phyloP scores from a whole-genome alignment of 2,113 vertebrate species.

The Condylura cristata region DNA sequence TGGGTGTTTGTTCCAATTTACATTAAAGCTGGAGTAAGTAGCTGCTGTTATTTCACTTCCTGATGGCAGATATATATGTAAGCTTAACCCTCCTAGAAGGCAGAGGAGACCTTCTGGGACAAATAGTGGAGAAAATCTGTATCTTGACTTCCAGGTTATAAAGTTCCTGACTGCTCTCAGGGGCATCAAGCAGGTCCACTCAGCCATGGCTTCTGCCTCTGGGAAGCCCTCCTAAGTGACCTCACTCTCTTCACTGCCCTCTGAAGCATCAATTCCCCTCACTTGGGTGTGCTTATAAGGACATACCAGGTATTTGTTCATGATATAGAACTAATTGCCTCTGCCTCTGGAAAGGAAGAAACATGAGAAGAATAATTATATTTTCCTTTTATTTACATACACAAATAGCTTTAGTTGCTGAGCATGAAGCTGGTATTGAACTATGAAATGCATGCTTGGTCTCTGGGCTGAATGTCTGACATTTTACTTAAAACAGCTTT shows the following conservation, averaged over 20 bases:
- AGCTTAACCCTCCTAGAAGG: background rate
- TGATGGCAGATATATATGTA: background rate
- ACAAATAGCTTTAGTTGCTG: background rate
- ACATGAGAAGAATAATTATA: background rate
- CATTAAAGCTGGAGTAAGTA: slow-evolving; percentile 95
- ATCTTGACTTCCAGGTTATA: background rate
- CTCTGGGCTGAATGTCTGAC: background rate
- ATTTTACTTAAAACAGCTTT: background rate
- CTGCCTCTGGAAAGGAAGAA: background rate
- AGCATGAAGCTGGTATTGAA: background rate
- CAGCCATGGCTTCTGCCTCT: background rate
- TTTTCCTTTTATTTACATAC: background rate
- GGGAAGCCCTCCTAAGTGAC: background rate
- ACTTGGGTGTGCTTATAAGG: background rate
- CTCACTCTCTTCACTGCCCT: background rate
- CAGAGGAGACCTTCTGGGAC: background rate
- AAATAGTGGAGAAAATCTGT: background rate
- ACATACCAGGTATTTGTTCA: background rate
- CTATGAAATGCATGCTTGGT: background rate
- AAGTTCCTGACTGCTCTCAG: background rate
- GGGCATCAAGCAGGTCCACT: background rate
- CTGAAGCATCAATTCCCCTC: background rate
- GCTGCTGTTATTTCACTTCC: background rate
- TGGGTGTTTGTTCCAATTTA: slow-evolving; percentile 99
- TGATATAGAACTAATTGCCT: background rate